phyloP scores from a whole-genome alignment of 2,888 invertebrate genomes.

The Troides aeacus region DNA sequence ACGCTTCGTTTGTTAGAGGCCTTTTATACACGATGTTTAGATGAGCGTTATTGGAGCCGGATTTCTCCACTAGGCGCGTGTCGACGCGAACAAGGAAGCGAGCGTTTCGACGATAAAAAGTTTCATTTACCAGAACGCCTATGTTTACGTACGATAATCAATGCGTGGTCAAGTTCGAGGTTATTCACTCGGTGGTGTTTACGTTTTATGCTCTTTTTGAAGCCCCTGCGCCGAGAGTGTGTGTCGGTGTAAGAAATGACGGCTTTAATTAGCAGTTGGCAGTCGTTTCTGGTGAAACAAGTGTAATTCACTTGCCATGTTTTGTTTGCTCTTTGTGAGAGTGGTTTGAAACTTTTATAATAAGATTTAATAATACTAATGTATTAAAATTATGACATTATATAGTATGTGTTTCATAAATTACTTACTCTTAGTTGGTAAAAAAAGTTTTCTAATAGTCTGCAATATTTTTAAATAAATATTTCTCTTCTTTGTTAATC shows the following conservation, averaged over 20 bases:
- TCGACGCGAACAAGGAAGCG: constrained; percentile 55
- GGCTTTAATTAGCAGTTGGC: constrained; percentile 21
- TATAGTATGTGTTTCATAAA: no score
- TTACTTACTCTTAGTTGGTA: no score
- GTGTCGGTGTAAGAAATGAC: constrained; percentile 8
- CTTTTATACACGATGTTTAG: constrained; percentile 38
- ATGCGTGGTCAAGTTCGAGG: constrained; percentile 73
- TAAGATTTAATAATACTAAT: not conserved
- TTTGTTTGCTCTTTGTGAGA: constrained; percentile 1
- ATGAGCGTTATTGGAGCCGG: constrained; percentile 40
- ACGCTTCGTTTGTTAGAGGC: constrained; percentile 3
- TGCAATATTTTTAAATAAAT: no score
- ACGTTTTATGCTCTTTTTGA: constrained; percentile 15
- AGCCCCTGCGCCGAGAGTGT: constrained; percentile 8
- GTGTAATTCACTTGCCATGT: constrained; percentile 14
- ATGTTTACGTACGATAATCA: constrained; percentile 65
- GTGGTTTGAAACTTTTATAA: not conserved
- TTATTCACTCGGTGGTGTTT: constrained; percentile 48
- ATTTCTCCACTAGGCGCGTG: constrained; percentile 63
- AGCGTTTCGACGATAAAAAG: constrained; percentile 58
- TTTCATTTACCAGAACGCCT: constrained; percentile 59
- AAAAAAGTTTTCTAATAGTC: no score
- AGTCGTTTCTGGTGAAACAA: constrained; percentile 22
- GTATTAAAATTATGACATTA: not conserved
- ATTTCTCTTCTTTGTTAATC: no score